Conservation (phyloP, 2,888 invertebrate species). For the Malthinus flaveolus region DNA sequence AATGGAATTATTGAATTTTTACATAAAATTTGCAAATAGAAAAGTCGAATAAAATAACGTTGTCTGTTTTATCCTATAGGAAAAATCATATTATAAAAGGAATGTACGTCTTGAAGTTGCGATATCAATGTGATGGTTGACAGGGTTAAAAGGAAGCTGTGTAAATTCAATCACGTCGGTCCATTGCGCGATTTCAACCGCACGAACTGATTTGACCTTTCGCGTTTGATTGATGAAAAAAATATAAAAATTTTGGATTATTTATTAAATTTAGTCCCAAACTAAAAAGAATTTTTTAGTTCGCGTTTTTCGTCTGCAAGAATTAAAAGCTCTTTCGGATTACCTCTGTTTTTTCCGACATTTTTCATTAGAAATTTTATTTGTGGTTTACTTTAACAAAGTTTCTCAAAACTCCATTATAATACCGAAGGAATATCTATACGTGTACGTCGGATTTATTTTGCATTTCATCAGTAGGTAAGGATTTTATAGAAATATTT, state of each 20-base stretch:
- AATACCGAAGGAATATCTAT: conserved; percentile 5
- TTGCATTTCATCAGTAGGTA: conserved; percentile 10
- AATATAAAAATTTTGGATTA: conserved; percentile 10
- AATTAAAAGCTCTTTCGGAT: no score
- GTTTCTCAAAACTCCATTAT: conserved; percentile 5
- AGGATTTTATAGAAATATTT: no score
- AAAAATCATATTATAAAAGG: conserved; percentile 13
- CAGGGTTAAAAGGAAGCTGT: conserved; percentile 35
- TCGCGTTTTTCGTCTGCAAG: no score
- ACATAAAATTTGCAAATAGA: conserved; percentile 12
- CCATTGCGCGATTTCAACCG: conserved; percentile 28
- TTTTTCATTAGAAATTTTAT: neutral
- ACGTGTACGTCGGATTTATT: conserved; percentile 16
- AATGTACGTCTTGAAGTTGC: conserved; percentile 8
- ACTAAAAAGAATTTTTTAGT: no score
- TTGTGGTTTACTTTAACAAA: conserved; percentile 9
- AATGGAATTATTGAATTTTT: conserved; percentile 18
- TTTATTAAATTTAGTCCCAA: no score
- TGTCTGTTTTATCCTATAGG: conserved; percentile 9
- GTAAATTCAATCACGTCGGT: conserved; percentile 38
- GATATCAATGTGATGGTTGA: conserved; percentile 25
- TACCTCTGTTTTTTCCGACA: no score
- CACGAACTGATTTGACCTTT: conserved; percentile 16
- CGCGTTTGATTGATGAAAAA: conserved; percentile 17
- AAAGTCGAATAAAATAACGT: conserved; percentile 13